Evolutionary conservation across 2,888 invertebrate species (phyloP), one percentile per base, ranked within the genome.

Genomic region (Lasius platythorax): DNA sequence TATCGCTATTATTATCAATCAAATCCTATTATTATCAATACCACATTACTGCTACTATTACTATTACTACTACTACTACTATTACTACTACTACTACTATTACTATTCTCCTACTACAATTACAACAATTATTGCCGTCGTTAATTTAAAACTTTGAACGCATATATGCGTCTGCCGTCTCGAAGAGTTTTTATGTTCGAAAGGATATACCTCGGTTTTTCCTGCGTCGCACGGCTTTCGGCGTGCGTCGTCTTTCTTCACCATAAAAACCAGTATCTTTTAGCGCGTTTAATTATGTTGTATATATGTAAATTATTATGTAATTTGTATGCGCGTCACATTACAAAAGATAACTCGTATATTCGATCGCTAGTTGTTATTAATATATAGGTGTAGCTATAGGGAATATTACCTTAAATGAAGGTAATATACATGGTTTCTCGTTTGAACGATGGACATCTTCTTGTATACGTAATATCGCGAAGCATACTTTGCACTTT

Each of bases 301-400:
- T 94, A 95, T 90, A 94, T 93, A 94, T 94, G 94, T 94, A 94
- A 92, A 94, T 93, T 93, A 87, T 91, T 92, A 93, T 91, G 93
- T 89, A 91, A 94, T 94, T 94, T 94, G 93, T 94, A 94, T 93
- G 92, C 91, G 88, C 90, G 81, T 74, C 82, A 79, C 18, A 84
- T 67, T 56, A 85, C 61, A 84, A 89, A 86, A 87, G 76, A 61
- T 82, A 85, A 89, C 79, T 85, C 87, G 73, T 90, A 75, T 91
- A 90, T 66, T 89, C 85, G 76, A 90, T 72, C 84, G 86, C 87
- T 90, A 90, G 88, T 56, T 84, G 82, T 90, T 88, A 89, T 84
- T 46, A 83, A 85, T 89, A 53, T 53, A 90, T 90, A 90, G 82
- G 30, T 23, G 83, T 90, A 90, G 85, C 63, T 56, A 50, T 90